phyloP scores from a whole-genome alignment of 2,113 vertebrate species.

The Cheirogaleus medius region DNA sequence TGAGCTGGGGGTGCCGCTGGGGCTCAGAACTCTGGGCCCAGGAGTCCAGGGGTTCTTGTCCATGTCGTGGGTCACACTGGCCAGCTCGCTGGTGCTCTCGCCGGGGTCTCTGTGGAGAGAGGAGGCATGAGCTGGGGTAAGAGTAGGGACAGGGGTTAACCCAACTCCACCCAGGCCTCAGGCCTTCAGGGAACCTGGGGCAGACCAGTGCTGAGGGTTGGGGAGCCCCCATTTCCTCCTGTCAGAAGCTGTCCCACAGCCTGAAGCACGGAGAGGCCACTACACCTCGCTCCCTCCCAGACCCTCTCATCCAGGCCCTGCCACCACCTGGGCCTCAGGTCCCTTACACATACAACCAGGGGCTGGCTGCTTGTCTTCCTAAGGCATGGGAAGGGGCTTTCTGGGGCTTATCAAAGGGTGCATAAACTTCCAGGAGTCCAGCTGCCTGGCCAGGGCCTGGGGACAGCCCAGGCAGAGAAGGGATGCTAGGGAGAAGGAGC shows the following conservation, averaged over 20 bases:
- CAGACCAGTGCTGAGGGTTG: background rate
- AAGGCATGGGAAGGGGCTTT: background rate
- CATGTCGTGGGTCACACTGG: background rate
- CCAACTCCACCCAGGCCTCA: background rate
- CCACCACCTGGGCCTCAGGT: background rate
- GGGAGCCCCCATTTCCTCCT: background rate
- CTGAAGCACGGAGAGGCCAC: background rate
- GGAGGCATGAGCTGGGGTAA: background rate
- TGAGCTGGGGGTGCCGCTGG: background rate
- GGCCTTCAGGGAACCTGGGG: background rate
- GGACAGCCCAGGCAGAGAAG: background rate
- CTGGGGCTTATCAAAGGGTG: background rate
- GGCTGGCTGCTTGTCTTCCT: background rate
- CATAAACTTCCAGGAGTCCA: background rate
- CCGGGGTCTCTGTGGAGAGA: constrained; percentile 64
- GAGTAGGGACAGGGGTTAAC: background rate
- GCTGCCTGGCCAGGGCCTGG: background rate
- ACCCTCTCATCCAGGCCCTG: background rate
- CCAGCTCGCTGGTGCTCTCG: background rate
- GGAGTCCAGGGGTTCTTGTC: constrained; percentile 48
- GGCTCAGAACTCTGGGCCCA: background rate
- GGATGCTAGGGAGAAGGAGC: background rate
- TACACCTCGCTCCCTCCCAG: too few species aligned
- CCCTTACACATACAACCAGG: background rate
- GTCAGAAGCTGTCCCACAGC: background rate